Evolutionary conservation across 2,888 invertebrate genomes (phyloP).

Genomic region (Quadroppia sp.): DNA sequence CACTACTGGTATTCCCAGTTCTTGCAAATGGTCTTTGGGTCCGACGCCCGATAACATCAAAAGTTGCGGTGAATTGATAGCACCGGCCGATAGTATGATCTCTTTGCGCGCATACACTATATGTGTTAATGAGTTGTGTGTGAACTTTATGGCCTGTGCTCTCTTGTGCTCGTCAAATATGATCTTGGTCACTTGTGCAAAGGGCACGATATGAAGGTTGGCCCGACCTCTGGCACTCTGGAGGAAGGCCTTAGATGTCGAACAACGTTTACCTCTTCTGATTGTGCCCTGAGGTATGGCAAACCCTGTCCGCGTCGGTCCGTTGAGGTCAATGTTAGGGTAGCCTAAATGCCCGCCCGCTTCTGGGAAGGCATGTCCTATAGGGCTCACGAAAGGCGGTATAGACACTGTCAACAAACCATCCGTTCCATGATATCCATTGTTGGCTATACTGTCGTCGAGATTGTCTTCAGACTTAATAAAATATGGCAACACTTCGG

Average conservation of each 20-base stretch:
- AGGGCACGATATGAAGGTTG: slow-evolving; percentile 77
- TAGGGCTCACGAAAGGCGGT: slow-evolving; percentile 44
- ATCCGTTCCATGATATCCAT: slow-evolving; percentile 44
- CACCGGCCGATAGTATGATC: slow-evolving; percentile 47
- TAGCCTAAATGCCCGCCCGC: slow-evolving; percentile 47
- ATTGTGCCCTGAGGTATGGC: slow-evolving; percentile 85
- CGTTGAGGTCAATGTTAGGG: slow-evolving; percentile 47
- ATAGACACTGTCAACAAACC: slow-evolving; percentile 47
- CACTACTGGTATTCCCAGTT: slow-evolving; percentile 60
- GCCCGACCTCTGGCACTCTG: slow-evolving; percentile 66
- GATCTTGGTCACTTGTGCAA: slow-evolving; percentile 71
- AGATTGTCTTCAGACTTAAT: slow-evolving; percentile 54
- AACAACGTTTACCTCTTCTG: slow-evolving; percentile 80
- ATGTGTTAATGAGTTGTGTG: not conserved
- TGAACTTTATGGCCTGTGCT: slow-evolving; percentile 56
- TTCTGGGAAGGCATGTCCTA: slow-evolving; percentile 43
- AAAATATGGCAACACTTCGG: slow-evolving; percentile 71
- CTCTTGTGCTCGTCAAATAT: slow-evolving; percentile 60
- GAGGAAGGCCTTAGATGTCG: slow-evolving; percentile 80
- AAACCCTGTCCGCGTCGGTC: slow-evolving; percentile 58
- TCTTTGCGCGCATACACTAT: slow-evolving; percentile 49
- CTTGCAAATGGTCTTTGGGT: slow-evolving; percentile 50
- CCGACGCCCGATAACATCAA: slow-evolving; percentile 50
- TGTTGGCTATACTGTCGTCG: slow-evolving; percentile 43
- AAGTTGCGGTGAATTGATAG: slow-evolving; percentile 51